Evolutionary conservation across 2,888 invertebrate species (phyloP), one percentile per base, ranked within the genome.

Genomic region (Perizoma affinitatum): DNA sequence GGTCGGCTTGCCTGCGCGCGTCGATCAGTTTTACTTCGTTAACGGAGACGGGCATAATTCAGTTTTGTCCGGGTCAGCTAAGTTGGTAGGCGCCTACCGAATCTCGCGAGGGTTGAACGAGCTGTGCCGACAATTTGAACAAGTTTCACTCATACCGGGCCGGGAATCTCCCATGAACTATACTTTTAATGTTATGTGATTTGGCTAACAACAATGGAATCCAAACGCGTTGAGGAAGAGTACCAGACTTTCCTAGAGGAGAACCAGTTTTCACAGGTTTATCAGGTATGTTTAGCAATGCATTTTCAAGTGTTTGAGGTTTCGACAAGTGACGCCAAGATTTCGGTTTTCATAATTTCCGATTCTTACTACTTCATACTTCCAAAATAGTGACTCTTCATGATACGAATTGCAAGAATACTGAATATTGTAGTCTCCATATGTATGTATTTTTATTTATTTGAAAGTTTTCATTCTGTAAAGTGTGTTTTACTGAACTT

Each of bases 191-290:
- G 57, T 62, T 62, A 58, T 62, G 57, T 40, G 54, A 22, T 45
- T 69, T 60, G 65, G 63, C 68, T 72, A 66, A 36, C 42, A 51
- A 72, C 65, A 68, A 74, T 76, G 72, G 53, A 61, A 75, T 67
- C 71, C 36, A 84, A 78, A 71, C 82, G 74, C 59, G 74, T 97
- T 69, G 96, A 96, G 89, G 93, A 94, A 54, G 96, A 97, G 88
- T 96, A 95, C 88, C 88, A 93, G 75, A 95, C 95, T 80, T 94
- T 96, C 74, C 94, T 94, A 76, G 93, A 93, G 71, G 95, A 93
- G 78, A 94, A 94, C 82, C 95, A 94, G 69, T 97, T 96, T 97
- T 88, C 94, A 66, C 84, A 93, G 69, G 87, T 95, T 68, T 96
- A 95, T 87, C 95, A 96, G 95, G 96, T 96, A 74, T 67, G 86